Evolutionary conservation across 2,113 vertebrate species (phyloP), one percentile per base, ranked within the genome.

Genomic region (Panthera tigris): DNA sequence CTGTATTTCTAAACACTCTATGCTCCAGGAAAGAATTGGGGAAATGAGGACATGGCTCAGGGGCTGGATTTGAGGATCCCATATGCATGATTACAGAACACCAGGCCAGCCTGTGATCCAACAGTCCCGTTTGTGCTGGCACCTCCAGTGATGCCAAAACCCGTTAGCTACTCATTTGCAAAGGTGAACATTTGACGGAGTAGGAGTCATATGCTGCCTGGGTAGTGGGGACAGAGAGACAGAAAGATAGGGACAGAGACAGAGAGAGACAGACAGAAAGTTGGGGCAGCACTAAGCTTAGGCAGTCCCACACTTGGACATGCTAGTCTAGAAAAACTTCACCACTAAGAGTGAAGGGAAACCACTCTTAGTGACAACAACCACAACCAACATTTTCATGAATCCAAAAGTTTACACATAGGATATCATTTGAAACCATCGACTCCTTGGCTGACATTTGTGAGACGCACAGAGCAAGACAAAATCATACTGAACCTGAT

Each of bases 91-190:
- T 82, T 15, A 79, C 88, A 25, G 71, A 52, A 65, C 78, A 73
- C 71, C 71, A 94, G 91, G 91, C 29, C 82, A 71, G 61, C 82
- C 50, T 25, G 1, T 10, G 63, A n/a, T 89, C 80, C 63, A 82
- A 27, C 80, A 74, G 36, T 19, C 81, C 52, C 89, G 3, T 95
- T 65, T 4, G 1, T 13, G 19, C 25, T 55, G 96, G 63, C 8
- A 39, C 61, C 76, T 95, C 87, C 15, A 57, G 31, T 3, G 88
- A 92, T 87, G 96, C 96, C 95, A 95, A 96, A 95, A 88, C 91
- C 96, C 97, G 95, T 97, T 96, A 98, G 92, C 74, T 71, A 5
- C 88, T 98, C 95, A 92, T 98, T 98, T 97, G 87, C 71, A 97
- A 78, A 86, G 4, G 95, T 65, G 55, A 97, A 88, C 92, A 84